Percentiles rank a stretch among this genome's conserved stretches.
Evolutionary conservation across 2,888 invertebrate species (phyloP).

Genomic region (Itoplectis maculator): DNA sequence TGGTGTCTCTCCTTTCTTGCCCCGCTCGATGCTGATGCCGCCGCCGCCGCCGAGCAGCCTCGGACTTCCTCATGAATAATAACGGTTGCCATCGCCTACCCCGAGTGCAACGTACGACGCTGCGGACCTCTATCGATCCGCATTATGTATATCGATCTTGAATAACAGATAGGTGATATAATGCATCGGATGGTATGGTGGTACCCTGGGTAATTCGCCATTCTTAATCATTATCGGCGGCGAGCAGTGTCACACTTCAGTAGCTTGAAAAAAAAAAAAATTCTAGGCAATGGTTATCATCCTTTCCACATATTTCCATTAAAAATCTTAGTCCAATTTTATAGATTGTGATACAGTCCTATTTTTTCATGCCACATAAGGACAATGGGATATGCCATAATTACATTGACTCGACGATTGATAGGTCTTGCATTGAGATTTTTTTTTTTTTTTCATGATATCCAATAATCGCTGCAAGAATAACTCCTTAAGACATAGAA

Average conservation of each 20-base stretch:
- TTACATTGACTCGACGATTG: too few species aligned
- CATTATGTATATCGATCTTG: constrained; percentile 54
- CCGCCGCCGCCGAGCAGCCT: constrained; percentile 17
- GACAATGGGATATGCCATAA: too few species aligned
- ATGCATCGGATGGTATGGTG: constrained; percentile 40
- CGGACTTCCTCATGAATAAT: constrained; percentile 60
- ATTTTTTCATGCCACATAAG: too few species aligned
- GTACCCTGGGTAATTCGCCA: constrained; percentile 39
- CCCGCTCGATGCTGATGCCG: not conserved
- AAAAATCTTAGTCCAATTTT: not conserved
- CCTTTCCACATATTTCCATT: too few species aligned
- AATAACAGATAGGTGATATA: constrained; percentile 54
- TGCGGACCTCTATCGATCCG: constrained; percentile 39
- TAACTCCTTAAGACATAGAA: too few species aligned
- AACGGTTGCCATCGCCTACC: constrained; percentile 40
- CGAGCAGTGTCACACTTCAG: constrained; percentile 8
- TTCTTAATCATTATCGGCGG: constrained; percentile 39
- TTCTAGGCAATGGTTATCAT: not conserved
- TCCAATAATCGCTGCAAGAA: too few species aligned
- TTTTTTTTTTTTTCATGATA: too few species aligned
- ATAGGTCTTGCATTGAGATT: too few species aligned
- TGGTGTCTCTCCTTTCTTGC: constrained; percentile 20
- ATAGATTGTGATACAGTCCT: not conserved
- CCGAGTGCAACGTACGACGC: constrained; percentile 49
- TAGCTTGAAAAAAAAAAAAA: not conserved